These are phyloP conservation scores for Tachypleus tridentatus DNA, from an alignment of 1,140 invertebrate species.

Conservation along the genomic window DNA sequence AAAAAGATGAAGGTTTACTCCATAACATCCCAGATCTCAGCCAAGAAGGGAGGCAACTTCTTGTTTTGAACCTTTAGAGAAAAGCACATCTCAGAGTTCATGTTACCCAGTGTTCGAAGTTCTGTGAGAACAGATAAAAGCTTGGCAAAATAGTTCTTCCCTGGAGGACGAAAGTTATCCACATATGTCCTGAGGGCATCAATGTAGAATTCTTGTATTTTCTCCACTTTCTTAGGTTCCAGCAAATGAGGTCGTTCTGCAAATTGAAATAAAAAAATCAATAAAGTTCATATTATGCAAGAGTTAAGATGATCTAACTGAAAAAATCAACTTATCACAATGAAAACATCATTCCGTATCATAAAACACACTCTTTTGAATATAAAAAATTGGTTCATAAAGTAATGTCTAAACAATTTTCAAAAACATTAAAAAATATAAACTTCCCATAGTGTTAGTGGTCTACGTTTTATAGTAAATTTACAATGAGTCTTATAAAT, in stretches of 20 bases:
- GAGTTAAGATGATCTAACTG: no score
- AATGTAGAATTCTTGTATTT: slow-evolving; percentile 91
- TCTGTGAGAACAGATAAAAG: slow-evolving; percentile 85
- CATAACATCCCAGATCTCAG: slow-evolving; percentile 86
- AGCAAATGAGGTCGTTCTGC: slow-evolving; percentile 79
- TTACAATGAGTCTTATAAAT: no score
- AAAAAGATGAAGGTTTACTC: slow-evolving; percentile 12
- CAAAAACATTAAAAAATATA: no score
- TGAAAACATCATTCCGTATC: no score
- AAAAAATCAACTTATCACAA: not conserved
- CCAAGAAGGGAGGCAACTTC: slow-evolving; percentile 83
- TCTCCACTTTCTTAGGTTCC: slow-evolving; percentile 82
- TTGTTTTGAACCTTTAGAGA: slow-evolving; percentile 89
- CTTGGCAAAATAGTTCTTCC: slow-evolving; percentile 69
- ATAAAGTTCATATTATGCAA: no score
- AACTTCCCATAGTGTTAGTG: no score
- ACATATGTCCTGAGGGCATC: slow-evolving; percentile 78
- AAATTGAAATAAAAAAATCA: not conserved
- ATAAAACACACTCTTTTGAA: no score
- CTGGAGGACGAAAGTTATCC: slow-evolving; percentile 51
- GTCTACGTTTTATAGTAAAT: no score
- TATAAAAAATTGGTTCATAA: no score
- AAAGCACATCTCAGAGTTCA: slow-evolving; percentile 94
- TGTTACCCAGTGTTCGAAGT: slow-evolving; percentile 83
- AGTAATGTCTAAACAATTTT: no score